These are phyloP conservation scores for Nomada flava DNA, from an alignment of 2,888 invertebrate genomes.

Conservation along the genomic window DNA sequence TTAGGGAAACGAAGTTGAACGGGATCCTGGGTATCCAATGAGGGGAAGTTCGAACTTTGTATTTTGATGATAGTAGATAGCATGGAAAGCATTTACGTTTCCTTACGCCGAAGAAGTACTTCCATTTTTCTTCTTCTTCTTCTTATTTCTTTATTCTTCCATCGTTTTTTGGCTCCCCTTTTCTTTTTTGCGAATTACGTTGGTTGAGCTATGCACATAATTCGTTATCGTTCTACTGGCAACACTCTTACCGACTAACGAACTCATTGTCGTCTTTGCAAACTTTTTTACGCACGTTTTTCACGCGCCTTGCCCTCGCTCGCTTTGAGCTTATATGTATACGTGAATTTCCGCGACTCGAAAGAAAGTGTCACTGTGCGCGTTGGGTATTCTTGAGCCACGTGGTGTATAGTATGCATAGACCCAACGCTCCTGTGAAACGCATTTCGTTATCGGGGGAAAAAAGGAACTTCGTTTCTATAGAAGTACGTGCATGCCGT, in stretches of 20 bases:
- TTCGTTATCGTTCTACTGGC: slow-evolving; percentile 8
- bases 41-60: neutral
- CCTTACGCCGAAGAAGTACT: too few species aligned
- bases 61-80: neutral
- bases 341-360: neutral
- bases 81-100: too few species aligned
- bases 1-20: neutral
- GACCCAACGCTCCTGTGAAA: too few species aligned
- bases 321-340: neutral
- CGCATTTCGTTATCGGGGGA: neutral
- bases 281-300: slow-evolving; percentile 16
- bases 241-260: neutral
- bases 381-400: too few species aligned
- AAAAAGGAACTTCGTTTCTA: neutral
- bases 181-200: neutral
- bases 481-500: neutral
- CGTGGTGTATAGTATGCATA: too few species aligned
- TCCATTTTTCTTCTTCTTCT: neutral
- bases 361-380: too few species aligned
- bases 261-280: slow-evolving; percentile 24
- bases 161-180: neutral
- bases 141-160: neutral
- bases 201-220: slow-evolving; percentile 10
- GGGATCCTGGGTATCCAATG: neutral
- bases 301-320: slow-evolving; percentile 5